phyloP scores from a whole-genome alignment of 2,797 vertebrate species.

The Crax fasciolata region DNA sequence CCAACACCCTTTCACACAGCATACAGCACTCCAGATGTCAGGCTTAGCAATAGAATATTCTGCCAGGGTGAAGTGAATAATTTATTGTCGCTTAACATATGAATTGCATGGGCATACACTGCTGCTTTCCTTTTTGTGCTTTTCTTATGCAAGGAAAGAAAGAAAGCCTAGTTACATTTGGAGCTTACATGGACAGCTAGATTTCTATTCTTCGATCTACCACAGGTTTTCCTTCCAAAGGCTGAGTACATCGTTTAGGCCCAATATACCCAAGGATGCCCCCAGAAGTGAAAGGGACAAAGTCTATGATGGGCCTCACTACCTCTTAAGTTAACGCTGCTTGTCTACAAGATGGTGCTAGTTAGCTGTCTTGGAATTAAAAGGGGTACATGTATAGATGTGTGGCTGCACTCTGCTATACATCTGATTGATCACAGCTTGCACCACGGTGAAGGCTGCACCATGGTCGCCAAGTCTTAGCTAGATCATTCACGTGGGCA shows the following conservation, averaged over 20 bases:
- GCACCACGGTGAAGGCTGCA: rapidly evolving
- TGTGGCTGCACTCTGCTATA: not conserved
- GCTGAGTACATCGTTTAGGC: not conserved
- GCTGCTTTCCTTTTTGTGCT: not conserved
- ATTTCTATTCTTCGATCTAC: not conserved
- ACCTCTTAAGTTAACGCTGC: not conserved
- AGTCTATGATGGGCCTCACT: not conserved
- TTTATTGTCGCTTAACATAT: not conserved
- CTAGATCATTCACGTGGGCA: not conserved
- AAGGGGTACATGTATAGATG: not conserved
- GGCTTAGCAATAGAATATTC: not conserved
- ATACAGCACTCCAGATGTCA: not conserved
- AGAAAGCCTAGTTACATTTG: not conserved
- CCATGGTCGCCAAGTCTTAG: not conserved
- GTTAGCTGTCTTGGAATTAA: not conserved
- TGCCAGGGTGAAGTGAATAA: not conserved
- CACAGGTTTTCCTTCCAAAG: not conserved
- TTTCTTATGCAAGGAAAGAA: not conserved
- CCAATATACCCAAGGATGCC: not conserved
- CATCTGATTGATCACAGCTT: not conserved
- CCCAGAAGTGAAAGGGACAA: not conserved
- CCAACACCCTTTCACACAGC: not conserved
- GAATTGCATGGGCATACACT: not conserved
- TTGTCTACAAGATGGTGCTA: not conserved
- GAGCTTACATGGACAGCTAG: not conserved